phyloP scores from a whole-genome alignment of 2,797 vertebrate species.

The Tachyglossus aculeatus region DNA sequence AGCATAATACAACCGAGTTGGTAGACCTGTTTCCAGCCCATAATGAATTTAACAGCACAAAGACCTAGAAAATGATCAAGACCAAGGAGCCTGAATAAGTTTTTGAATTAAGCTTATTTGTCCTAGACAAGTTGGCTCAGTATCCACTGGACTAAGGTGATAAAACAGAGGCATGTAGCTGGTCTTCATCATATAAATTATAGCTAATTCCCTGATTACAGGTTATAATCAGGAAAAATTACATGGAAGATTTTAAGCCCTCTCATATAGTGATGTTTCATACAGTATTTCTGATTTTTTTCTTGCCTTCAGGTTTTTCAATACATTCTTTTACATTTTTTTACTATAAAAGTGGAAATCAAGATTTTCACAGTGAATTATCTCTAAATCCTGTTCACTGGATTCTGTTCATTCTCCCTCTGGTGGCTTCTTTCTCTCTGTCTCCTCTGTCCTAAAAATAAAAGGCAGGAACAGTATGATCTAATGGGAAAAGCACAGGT shows the following conservation, averaged over 20 bases:
- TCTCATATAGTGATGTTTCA: not conserved
- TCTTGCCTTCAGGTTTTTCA: not conserved
- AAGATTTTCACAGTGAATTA: no score
- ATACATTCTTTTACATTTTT: not conserved
- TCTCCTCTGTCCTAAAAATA: no score
- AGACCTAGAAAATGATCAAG: not conserved
- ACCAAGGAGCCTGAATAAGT: not conserved
- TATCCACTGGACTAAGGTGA: not conserved
- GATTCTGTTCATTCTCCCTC: no score
- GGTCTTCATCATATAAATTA: not conserved
- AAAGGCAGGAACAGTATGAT: no score
- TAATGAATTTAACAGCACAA: no score
- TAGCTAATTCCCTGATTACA: not conserved
- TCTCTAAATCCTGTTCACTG: no score
- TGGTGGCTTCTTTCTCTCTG: no score
- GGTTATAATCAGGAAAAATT: not conserved
- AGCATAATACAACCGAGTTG: no score
- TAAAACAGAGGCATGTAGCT: not conserved
- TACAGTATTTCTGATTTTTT: not conserved
- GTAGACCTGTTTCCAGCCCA: no score
- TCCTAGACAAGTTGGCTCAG: not conserved
- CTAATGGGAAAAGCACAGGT: no score
- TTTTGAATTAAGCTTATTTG: rapidly evolving
- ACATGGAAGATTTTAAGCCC: not conserved
- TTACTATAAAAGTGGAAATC: not conserved